These are phyloP conservation scores for Noctua pronuba DNA, from an alignment of 2,888 invertebrate genomes.

Conservation along the genomic window DNA sequence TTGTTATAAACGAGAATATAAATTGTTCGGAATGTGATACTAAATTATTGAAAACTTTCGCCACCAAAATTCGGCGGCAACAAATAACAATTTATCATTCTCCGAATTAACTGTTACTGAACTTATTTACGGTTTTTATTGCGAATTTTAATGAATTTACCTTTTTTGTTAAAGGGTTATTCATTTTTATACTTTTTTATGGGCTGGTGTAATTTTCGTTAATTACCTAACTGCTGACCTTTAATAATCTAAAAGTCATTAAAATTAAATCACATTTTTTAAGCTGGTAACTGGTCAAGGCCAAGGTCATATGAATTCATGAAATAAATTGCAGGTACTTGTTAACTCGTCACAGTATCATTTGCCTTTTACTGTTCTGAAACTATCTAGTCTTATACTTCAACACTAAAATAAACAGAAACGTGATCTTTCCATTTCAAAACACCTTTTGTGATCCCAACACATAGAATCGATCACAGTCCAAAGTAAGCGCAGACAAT, in stretches of 20 bases:
- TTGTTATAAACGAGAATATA: conserved; percentile 45
- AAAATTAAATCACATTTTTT: not conserved
- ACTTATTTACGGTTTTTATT: conserved; percentile 56
- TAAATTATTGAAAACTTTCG: conserved; percentile 57
- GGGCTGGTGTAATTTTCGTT: conserved; percentile 12
- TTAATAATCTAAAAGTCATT: conserved; percentile 6
- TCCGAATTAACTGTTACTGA: conserved; percentile 55
- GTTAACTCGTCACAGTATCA: not conserved
- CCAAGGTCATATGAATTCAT: not conserved
- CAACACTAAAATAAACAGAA: conserved; percentile 41
- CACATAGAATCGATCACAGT: conserved; percentile 60
- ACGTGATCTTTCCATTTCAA: conserved; percentile 53
- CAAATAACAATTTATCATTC: conserved; percentile 61
- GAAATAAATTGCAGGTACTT: not conserved
- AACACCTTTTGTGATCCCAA: conserved; percentile 59
- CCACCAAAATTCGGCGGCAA: conserved; percentile 46
- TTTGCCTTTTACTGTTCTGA: not conserved
- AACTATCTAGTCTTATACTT: conserved; percentile 8
- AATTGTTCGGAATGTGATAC: conserved; percentile 56
- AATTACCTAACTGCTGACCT: not conserved
- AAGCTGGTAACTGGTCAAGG: not conserved
- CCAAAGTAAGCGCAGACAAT: conserved; percentile 67
- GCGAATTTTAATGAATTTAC: conserved; percentile 51
- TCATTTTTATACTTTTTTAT: conserved; percentile 41
- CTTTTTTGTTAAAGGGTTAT: conserved; percentile 41